These are phyloP conservation scores for Pharmacophagus antenor DNA, from an alignment of 2,888 invertebrate genomes.

Conservation along the genomic window DNA sequence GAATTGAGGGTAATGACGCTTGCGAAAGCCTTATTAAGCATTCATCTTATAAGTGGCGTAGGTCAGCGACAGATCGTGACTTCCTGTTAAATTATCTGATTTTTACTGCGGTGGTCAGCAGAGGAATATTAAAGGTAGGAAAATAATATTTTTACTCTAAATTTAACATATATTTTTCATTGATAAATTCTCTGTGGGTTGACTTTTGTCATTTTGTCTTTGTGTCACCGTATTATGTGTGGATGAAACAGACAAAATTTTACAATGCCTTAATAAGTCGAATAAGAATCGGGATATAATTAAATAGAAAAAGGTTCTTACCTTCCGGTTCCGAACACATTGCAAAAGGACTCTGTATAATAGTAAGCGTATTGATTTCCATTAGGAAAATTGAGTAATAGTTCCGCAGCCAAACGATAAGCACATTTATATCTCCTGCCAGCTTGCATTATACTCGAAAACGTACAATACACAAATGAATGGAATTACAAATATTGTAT, in stretches of 20 bases:
- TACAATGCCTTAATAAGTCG: no score
- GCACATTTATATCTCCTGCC: conserved; percentile 32
- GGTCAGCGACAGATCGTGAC: conserved; percentile 27
- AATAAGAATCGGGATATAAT: conserved; percentile 1
- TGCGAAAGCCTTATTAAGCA: conserved; percentile 35
- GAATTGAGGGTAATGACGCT: conserved; percentile 31
- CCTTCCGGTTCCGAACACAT: conserved; percentile 4
- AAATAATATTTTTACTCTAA: background rate
- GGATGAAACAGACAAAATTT: no score
- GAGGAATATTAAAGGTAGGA: background rate
- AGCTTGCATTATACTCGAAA: conserved; percentile 24
- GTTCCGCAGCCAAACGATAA: conserved; percentile 41
- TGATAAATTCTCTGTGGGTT: no score
- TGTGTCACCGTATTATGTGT: no score
- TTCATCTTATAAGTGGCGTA: conserved; percentile 35
- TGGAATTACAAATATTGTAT: background rate
- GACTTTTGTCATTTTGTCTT: no score
- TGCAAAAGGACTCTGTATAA: conserved; percentile 45
- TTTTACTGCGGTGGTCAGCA: conserved; percentile 7
- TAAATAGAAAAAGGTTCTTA: conserved; percentile 4
- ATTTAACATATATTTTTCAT: background rate
- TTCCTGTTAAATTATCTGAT: background rate
- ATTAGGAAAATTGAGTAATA: conserved; percentile 60
- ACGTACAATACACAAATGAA: background rate
- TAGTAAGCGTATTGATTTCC: conserved; percentile 62